Conservation (phyloP, 1,140 invertebrate genomes). For the Musca domestica region DNA sequence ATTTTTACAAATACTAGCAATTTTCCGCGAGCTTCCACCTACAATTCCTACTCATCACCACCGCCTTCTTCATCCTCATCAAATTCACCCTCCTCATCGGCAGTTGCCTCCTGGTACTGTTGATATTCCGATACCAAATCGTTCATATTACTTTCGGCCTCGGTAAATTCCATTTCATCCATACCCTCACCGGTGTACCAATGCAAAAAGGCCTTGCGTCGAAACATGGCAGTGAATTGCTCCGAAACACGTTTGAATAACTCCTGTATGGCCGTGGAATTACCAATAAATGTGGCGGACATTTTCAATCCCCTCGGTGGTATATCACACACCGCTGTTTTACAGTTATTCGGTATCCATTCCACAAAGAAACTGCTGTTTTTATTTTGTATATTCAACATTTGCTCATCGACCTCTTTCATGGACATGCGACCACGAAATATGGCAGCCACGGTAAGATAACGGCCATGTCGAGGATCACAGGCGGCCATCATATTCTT, state of each 20-base stretch:
- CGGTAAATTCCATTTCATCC: slow-evolving; percentile 83
- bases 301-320: slow-evolving; percentile 69
- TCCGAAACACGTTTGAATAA: slow-evolving; percentile 68
- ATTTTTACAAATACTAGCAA: no score
- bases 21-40: no score
- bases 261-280: slow-evolving; percentile 71
- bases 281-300: slow-evolving; percentile 72
- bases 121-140: slow-evolving; percentile 86
- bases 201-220: slow-evolving; percentile 76
- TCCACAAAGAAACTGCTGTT: slow-evolving; percentile 81
- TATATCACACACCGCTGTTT: slow-evolving; percentile 74
- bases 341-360: slow-evolving; percentile 79
- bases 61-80: slow-evolving; percentile 64
- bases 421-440: slow-evolving; percentile 76
- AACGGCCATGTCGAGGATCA: slow-evolving; percentile 71
- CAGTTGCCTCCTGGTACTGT: slow-evolving; percentile 79
- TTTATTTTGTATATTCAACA: slow-evolving; percentile 80
- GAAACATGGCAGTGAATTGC: slow-evolving; percentile 72
- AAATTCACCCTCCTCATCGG: slow-evolving; percentile 68
- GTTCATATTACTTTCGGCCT: slow-evolving; percentile 76
- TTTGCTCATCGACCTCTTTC: slow-evolving; percentile 67
- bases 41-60: slow-evolving; percentile 51
- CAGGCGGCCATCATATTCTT: slow-evolving; percentile 72
- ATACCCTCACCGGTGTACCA: slow-evolving; percentile 81
- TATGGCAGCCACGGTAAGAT: slow-evolving; percentile 71